These are phyloP conservation scores for Aplochiton taeniatus DNA, from an alignment of 2,797 vertebrate species.

Conservation along the genomic window DNA sequence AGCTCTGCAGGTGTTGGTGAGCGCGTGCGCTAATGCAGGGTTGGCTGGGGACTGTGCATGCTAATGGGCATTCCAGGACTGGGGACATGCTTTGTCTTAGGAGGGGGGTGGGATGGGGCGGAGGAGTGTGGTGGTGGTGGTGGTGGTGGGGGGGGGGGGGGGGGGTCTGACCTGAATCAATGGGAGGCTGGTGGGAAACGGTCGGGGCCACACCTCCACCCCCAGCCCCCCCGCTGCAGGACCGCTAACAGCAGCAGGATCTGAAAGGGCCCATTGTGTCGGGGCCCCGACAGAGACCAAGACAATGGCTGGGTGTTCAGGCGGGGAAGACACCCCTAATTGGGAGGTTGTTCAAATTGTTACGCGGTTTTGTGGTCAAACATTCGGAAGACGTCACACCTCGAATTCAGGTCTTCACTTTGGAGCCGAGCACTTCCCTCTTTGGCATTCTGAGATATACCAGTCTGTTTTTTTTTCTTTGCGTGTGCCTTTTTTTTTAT, in stretches of 20 bases:
- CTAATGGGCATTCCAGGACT: constrained; percentile 21
- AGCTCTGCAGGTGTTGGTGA: no score
- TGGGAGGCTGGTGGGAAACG: constrained; percentile 49
- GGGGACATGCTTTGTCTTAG: constrained; percentile 9
- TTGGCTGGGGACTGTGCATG: constrained; percentile 23
- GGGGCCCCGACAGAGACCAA: constrained; percentile 11
- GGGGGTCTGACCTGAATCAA: constrained; percentile 29
- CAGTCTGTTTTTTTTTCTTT: neutral
- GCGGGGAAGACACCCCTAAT: constrained; percentile 40
- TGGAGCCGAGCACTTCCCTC: no score
- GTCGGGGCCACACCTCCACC: constrained; percentile 19
- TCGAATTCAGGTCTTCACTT: no score
- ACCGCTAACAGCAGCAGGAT: constrained; percentile 26
- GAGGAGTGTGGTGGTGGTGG: no score
- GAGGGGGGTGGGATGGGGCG: neutral
- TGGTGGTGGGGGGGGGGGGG: neutral
- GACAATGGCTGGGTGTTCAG: constrained; percentile 15
- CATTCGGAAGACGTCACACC: no score
- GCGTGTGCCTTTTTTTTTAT: neutral
- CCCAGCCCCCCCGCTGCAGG: constrained; percentile 29
- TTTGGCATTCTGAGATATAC: neutral
- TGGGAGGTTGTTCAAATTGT: constrained; percentile 37
- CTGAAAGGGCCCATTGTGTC: constrained; percentile 59
- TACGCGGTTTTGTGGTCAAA: no score
- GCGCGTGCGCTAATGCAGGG: no score